A percentile compares a stretch with the other conserved stretches of the same genome.
phyloP scores from a whole-genome alignment of 1,140 invertebrate genomes.

The Listronotus oregonensis region DNA sequence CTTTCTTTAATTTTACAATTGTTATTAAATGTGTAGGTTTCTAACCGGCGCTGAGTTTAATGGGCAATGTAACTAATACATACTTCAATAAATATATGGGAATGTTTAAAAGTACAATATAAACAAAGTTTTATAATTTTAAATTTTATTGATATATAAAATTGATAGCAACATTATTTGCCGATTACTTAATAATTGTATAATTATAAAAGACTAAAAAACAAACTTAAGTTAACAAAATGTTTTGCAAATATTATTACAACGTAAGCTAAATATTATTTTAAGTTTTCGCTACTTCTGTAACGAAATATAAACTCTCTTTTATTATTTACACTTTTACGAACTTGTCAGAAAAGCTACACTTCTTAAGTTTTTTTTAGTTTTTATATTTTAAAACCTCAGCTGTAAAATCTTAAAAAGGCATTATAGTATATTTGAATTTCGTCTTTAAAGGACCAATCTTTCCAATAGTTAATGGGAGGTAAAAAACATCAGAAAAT shows the following conservation, averaged over 20 bases:
- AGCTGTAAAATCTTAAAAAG: conserved; percentile 7
- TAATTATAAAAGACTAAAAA: conserved; percentile 43
- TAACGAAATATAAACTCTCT: conserved; percentile 41
- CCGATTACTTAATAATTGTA: conserved; percentile 42
- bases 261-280: conserved; percentile 42
- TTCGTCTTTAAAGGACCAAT: too few relatives aligned
- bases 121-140: conserved; percentile 24
- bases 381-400: conserved; percentile 7
- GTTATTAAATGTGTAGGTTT: too few relatives aligned
- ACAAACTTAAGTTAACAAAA: conserved; percentile 43
- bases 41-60: too few relatives aligned
- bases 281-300: conserved; percentile 31
- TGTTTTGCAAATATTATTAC: conserved; percentile 36
- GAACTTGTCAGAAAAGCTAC: conserved; percentile 30
- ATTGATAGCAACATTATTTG: conserved; percentile 49
- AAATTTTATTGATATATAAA: conserved; percentile 51
- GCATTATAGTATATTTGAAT: background rate
- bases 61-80: too few relatives aligned
- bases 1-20: too few relatives aligned
- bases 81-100: too few relatives aligned
- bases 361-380: conserved; percentile 6
- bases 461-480: too few relatives aligned
- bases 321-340: conserved; percentile 32
- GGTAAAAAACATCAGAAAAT: too few relatives aligned
- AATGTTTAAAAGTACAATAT: too few relatives aligned